Evolutionary conservation across 2,797 vertebrate species (phyloP), one percentile per base, ranked within the genome.

Genomic region (Mus minutoides): DNA sequence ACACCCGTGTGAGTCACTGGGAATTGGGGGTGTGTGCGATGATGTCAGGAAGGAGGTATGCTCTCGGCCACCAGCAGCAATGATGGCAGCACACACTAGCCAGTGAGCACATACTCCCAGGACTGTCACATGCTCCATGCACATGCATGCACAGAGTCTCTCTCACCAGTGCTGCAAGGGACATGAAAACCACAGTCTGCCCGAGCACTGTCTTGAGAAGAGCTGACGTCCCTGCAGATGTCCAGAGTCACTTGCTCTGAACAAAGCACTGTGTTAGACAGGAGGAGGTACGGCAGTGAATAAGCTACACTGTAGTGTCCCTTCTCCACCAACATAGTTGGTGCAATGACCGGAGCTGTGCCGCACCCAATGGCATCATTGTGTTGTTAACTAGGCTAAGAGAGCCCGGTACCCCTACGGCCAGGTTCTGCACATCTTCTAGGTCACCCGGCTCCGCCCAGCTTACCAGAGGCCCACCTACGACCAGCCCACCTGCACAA

Each of bases 21-120:
- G 71, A 54, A 29, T 88, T 13, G 29, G 62, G 49, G 43, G 49
- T 52, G 40, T 87, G 79, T 91, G 79, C 71, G 49, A 88, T 97
- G 89, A 98, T 16, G 49, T 97, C 97, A 98, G 86, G 60, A 43
- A 56, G 12, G 54, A 97, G 90, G 92, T 87, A 95, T 21, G 87
- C 17, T 34, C 71, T 90, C 71, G 7, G 58, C 87, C 86, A 84
- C 90, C 91, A 77, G 79, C 78, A 49, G 86, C 58, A 17, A 34
- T 21, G 49, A 52, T 6, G 43, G 79, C 49, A 49, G 87, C 62
- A 54, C 37, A 49, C 92, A 88, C 34, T 0, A 14, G 29, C 24
- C 13, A 16, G 24, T 13, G 6, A 58, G 46, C 77, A 49, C 9
- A 4, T 17, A 2, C 34, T 40, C 82, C 58, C 80, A n/a, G 67